Evolutionary conservation across 2,888 invertebrate species (phyloP).

Genomic region (Imbricaverruca yamaguchii): DNA sequence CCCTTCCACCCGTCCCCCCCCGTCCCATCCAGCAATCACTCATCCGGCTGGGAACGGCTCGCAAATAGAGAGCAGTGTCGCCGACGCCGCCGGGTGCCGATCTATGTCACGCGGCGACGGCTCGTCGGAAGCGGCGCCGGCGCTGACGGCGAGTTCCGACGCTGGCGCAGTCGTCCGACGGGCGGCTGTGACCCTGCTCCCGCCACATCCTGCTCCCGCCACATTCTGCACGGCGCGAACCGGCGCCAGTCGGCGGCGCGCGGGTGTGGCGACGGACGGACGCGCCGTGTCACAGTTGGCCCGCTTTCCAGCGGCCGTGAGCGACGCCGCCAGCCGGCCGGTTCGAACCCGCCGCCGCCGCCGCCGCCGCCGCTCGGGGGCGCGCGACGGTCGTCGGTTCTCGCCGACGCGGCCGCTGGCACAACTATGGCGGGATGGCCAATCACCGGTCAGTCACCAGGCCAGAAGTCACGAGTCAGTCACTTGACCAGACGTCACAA

Average conservation of each 20-base stretch:
- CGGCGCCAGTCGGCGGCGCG: neutral
- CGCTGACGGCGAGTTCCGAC: neutral
- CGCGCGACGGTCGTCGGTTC: too few species aligned
- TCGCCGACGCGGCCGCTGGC: too few species aligned
- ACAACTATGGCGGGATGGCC: too few species aligned
- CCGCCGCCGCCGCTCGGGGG: neutral
- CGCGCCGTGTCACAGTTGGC: too few species aligned
- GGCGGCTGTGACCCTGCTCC: too few species aligned
- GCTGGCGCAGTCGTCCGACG: too few species aligned
- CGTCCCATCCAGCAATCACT: neutral
- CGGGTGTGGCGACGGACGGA: too few species aligned
- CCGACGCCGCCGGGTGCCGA: neutral
- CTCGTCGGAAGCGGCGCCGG: neutral
- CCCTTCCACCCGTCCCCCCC: too few species aligned
- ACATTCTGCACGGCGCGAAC: neutral
- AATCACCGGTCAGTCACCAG: too few species aligned
- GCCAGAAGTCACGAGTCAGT: too few species aligned
- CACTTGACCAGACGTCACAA: too few species aligned
- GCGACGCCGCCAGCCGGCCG: neutral
- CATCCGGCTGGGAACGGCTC: neutral
- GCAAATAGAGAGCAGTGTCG: neutral
- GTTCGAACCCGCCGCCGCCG: neutral
- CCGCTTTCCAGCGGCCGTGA: neutral
- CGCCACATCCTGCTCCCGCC: too few species aligned
- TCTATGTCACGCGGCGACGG: neutral